phyloP scores from a whole-genome alignment of 2,113 vertebrate genomes.

The Erythrocercus mccallii region DNA sequence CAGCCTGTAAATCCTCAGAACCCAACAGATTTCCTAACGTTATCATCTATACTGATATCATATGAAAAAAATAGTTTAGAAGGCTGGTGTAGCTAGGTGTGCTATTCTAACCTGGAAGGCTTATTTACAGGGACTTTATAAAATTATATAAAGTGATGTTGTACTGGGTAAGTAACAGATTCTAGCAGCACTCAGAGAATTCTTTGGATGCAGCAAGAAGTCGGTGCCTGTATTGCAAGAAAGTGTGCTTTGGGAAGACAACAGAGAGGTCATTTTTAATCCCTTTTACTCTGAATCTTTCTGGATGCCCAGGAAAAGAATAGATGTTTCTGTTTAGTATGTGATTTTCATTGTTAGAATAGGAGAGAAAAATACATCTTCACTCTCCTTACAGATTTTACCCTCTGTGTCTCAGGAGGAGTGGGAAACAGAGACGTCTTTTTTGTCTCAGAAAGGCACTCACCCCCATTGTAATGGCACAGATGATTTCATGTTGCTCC shows the following conservation, averaged over 20 bases:
- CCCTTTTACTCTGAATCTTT: background rate
- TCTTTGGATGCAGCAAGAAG: background rate
- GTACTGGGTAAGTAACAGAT: background rate
- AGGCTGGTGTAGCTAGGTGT: background rate
- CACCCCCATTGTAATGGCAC: background rate
- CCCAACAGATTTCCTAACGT: background rate
- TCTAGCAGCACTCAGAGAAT: background rate
- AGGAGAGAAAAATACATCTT: background rate
- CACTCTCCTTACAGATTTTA: background rate
- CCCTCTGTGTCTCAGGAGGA: background rate
- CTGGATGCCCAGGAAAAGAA: background rate
- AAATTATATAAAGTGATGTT: background rate
- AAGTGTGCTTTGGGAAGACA: background rate
- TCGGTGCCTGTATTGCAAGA: background rate
- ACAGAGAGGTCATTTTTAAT: background rate
- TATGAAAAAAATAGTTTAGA: background rate
- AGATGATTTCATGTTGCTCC: slow-evolving; percentile 14
- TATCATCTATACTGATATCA: background rate
- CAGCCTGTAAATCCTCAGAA: background rate
- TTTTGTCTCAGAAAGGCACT: slow-evolving; percentile 19
- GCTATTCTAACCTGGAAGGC: background rate
- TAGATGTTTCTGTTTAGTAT: background rate
- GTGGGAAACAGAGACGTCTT: background rate
- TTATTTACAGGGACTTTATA: background rate
- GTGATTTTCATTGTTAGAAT: background rate